A percentile compares a stretch with the other conserved stretches of the same genome.
phyloP scores from a whole-genome alignment of 2,113 vertebrate genomes.

The Myrmecophaga tridactyla region DNA sequence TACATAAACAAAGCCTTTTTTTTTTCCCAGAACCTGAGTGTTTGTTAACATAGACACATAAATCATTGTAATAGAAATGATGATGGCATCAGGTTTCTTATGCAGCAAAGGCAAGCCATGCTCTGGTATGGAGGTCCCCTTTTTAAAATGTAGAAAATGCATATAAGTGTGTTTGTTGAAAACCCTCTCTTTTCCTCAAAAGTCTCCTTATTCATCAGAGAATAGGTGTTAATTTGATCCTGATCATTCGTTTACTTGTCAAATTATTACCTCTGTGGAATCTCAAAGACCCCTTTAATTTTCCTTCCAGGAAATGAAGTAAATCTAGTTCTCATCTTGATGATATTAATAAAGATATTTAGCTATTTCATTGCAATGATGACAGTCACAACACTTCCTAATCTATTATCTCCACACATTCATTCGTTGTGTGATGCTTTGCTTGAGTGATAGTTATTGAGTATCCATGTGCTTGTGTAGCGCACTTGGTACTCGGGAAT shows the following conservation, averaged over 20 bases:
- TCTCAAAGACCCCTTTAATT: neutral
- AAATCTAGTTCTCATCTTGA: neutral
- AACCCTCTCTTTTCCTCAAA: constrained; percentile 2
- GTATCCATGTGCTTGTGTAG: neutral
- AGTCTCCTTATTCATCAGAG: neutral
- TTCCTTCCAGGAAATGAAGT: neutral
- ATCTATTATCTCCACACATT: neutral
- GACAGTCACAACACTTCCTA: neutral
- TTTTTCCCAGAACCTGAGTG: constrained; percentile 67
- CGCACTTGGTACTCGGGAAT: neutral
- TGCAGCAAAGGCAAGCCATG: constrained; percentile 58
- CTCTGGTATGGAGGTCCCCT: constrained; percentile 27
- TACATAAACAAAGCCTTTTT: constrained; percentile 74
- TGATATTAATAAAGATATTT: neutral
- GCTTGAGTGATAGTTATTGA: neutral
- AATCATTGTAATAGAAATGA: constrained; percentile 54
- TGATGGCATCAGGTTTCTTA: constrained; percentile 36
- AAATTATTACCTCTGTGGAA: neutral
- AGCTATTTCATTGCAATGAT: neutral
- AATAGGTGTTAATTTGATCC: neutral
- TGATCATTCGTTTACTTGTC: neutral
- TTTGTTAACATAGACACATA: constrained; percentile 75
- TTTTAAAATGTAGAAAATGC: constrained; percentile 2
- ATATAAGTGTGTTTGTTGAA: neutral
- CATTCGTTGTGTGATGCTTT: neutral